Base-by-base conservation (phyloP, 1,140 invertebrate genomes). In the Doryteuthis pealeii region DNA sequence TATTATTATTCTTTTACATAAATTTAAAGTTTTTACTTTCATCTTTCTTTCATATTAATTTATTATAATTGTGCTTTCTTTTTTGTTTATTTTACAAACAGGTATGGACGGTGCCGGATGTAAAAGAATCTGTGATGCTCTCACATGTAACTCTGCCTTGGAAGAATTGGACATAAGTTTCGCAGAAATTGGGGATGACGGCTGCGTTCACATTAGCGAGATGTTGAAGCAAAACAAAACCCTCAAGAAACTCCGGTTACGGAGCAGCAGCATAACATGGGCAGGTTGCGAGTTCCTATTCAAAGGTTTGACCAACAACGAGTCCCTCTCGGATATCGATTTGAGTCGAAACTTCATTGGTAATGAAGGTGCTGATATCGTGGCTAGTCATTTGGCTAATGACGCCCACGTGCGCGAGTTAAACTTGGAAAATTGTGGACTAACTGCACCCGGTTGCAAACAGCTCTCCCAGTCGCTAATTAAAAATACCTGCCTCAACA, bases 341-440 rank as follows among this genome's bases (percentile, higher is more conserved):
- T 54, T 86, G 28, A 84, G 83, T 75, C 75, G 82, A 22, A 86
- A 86, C 62, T 80, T 78, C 35, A 82, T 86, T 28, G 82, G 80
- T 4, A 82, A 86, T 35, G 77, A 77, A 1, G 83, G 84, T 0
- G 74, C 80, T 32, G 80, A 85, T 73, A 82, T 83, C 73, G 77
- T 85, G 66, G 75, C 79, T 32, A 78, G 78, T 12, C 81, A 83
- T 73, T 43, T 86, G 33, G 78, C 79, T 49, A 82, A 84, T 12
- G 79, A 83, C 22, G 79, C 81, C 1, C 66, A 72, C 18, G 71
- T 86, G 26, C 74, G 78, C 28, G 84, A 86, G 22, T 32, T 87
- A 6, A 84, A 82, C 75, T 72, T 87, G 8, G 86, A 87, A 74
- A 85, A 85, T 72, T 87, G 86, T 78, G 83, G 82, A 14, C 76